phyloP scores from a whole-genome alignment of 1,140 invertebrate genomes.

The Drosophila jambulina region DNA sequence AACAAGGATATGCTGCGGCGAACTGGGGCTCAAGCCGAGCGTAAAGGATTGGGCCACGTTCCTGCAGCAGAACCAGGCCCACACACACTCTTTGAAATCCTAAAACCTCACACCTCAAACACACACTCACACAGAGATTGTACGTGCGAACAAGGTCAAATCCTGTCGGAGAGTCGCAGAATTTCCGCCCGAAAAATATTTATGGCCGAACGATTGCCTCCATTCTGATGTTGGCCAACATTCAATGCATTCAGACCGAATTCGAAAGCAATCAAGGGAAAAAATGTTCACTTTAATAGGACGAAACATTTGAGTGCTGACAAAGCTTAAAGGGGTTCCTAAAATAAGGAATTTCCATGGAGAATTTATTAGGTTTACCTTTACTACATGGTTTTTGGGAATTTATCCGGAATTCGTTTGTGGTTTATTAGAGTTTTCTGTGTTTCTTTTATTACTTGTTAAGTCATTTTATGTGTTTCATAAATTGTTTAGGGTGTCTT shows the following conservation, averaged over 20 bases:
- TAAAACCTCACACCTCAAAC: constrained; percentile 2
- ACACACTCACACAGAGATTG: background rate
- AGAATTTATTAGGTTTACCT: background rate
- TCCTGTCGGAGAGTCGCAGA: constrained; percentile 29
- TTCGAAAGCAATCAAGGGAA: constrained; percentile 64
- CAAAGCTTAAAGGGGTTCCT: constrained; percentile 16
- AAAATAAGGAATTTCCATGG: background rate
- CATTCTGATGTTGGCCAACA: constrained; percentile 20
- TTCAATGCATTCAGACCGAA: constrained; percentile 34
- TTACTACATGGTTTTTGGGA: background rate
- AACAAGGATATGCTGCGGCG: constrained; percentile 49
- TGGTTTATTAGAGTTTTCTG: background rate
- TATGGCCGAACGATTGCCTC: constrained; percentile 8
- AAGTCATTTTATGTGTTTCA: background rate
- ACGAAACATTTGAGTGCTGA: constrained; percentile 25
- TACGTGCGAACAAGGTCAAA: constrained; percentile 59
- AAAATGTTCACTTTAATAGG: constrained; percentile 45
- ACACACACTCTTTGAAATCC: constrained; percentile 17
- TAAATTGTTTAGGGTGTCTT: background rate
- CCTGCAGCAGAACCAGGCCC: constrained; percentile 42
- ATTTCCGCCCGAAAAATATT: constrained; percentile 21
- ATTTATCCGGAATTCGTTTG: background rate
- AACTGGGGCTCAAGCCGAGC: constrained; percentile 46
- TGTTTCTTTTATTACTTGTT: background rate
- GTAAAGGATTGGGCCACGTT: constrained; percentile 56